Evolutionary conservation across 1,140 invertebrate genomes (phyloP).

Genomic region (Drosophila eugracilis): DNA sequence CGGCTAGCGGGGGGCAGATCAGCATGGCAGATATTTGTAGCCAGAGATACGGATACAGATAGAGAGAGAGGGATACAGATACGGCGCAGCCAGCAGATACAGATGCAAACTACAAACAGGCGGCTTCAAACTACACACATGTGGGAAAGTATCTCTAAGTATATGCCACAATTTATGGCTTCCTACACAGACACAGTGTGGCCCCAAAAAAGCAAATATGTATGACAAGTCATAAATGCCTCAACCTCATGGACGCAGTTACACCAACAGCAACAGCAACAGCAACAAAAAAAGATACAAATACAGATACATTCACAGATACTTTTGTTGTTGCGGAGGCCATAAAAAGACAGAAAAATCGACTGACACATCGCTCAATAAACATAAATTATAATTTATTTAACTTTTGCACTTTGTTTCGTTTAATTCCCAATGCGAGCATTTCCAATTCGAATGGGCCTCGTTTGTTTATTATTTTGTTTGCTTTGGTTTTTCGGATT

Average conservation of each 20-base stretch:
- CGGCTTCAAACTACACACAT: constrained; percentile 29
- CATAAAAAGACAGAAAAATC: constrained; percentile 63
- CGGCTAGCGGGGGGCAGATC: constrained; percentile 30
- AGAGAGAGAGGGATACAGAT: constrained; percentile 20
- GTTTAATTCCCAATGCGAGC: constrained; percentile 53
- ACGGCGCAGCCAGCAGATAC: constrained; percentile 27
- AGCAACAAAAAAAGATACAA: constrained; percentile 22
- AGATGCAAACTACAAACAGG: constrained; percentile 34
- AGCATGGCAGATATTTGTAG: no score
- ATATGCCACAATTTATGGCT: constrained; percentile 73
- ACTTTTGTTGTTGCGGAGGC: constrained; percentile 56
- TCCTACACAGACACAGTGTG: constrained; percentile 63
- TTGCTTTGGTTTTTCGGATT: constrained; percentile 25
- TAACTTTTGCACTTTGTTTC: constrained; percentile 68
- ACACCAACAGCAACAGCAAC: constrained; percentile 40
- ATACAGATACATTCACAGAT: constrained; percentile 5
- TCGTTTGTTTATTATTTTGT: constrained; percentile 61
- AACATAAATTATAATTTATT: constrained; percentile 82
- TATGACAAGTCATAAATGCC: constrained; percentile 79
- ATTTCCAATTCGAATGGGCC: constrained; percentile 53
- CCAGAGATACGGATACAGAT: no score
- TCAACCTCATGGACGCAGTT: constrained; percentile 49
- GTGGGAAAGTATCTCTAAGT: constrained; percentile 48
- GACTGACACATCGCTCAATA: constrained; percentile 78
- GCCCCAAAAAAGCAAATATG: constrained; percentile 48